Evolutionary conservation across 2,113 vertebrate genomes (phyloP), one percentile per base, ranked within the genome.

Genomic region (Gallinago undulata): DNA sequence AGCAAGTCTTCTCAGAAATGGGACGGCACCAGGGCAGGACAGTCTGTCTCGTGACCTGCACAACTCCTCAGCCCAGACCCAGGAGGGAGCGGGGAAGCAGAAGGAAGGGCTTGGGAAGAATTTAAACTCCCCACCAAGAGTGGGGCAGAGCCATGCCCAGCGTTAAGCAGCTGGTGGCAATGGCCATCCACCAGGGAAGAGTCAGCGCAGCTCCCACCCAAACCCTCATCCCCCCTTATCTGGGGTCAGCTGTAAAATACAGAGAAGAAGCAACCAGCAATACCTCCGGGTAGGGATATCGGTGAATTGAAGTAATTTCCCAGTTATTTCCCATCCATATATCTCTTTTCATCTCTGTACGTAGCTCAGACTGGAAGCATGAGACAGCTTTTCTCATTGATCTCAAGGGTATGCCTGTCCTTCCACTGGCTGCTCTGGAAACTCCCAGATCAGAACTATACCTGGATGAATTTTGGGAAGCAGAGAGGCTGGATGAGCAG

Each of bases 161-260:
- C 0, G 2, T 41, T 31, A 22, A 31, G 41, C 35, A 57, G 67
- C 24, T 0, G 1, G 43, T 31, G 41, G 35, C 41, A n/a, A 21
- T 15, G 48, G 66, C 41, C 66, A 13, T 39, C 37, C 5, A 2
- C 24, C 39, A 16, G 19, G 24, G 17, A 74, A 53, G 19, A 39
- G 28, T 45, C 28, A 10, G 25, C 3, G 13, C n/a, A 75, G 37
- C 14, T 75, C 50, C 57, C 59, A 45, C 17, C 37, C 45, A 66
- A 35, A 59, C 15, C 57, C 68, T 45, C 21, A 4, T 39, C 39
- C 39, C 9, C 39, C 39, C 39, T 62, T 56, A 30, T 48, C 41
- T 37, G n/a, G 28, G 18, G 19, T 48, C 59, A 41, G 39, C 68
- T 47, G 19, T 18, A 55, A 64, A 80, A 92, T 19, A 56, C 50